These are phyloP conservation scores for Trichosurus vulpecula DNA, from an alignment of 2,797 vertebrate genomes.

Conservation along the genomic window DNA sequence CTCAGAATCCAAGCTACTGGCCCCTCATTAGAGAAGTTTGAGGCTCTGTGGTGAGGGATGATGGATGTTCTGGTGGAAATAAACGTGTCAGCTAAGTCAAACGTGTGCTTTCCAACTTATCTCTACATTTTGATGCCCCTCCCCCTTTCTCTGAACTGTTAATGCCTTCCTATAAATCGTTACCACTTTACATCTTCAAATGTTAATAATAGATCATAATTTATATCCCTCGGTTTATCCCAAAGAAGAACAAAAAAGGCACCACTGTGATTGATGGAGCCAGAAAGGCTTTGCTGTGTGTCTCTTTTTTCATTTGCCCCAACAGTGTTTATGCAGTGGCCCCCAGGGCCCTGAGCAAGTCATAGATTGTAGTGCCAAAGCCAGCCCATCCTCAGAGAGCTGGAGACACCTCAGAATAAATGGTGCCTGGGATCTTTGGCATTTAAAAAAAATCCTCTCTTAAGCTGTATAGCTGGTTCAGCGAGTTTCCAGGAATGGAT, in stretches of 20 bases:
- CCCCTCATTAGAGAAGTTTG: not conserved
- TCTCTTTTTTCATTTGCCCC: not conserved
- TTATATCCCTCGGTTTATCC: conserved; percentile 54
- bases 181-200: conserved; percentile 16
- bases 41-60: not conserved
- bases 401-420: conserved; percentile 51
- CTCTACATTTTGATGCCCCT: conserved; percentile 18
- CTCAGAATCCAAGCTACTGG: not conserved
- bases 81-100: conserved; percentile 15
- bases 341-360: not conserved
- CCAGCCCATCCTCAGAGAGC: conserved; percentile 32
- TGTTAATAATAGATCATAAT: conserved; percentile 55
- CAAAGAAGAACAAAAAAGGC: conserved; percentile 20
- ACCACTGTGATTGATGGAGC: conserved; percentile 37
- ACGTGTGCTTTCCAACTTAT: conserved; percentile 41
- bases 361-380: conserved; percentile 51
- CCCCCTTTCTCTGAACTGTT: conserved; percentile 44
- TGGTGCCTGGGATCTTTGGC: conserved; percentile 44
- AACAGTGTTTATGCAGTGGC: conserved; percentile 43
- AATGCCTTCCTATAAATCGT: conserved; percentile 29
- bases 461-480: conserved; percentile 8
- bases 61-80: conserved; percentile 45
- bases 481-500: not conserved
- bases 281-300: conserved; percentile 5
- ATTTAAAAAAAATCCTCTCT: conserved; percentile 46